A percentile compares a stretch with the other conserved stretches of the same genome.
Evolutionary conservation across 2,797 vertebrate species (phyloP).

Genomic region (Sebastes miniatus): DNA sequence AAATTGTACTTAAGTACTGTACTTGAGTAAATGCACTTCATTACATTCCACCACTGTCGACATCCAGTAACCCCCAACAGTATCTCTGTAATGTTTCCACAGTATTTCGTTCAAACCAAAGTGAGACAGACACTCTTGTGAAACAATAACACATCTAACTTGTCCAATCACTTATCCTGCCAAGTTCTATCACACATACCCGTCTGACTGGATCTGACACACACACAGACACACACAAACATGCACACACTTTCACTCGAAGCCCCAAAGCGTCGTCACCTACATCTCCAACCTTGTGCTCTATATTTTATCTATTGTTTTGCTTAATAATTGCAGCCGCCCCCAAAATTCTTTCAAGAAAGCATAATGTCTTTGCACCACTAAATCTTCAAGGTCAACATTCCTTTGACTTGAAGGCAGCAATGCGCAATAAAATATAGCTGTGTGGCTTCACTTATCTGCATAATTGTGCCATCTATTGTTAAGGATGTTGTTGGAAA

Average conservation of each 20-base stretch:
- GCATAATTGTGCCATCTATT: neutral
- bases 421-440: neutral
- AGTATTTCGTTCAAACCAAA: neutral
- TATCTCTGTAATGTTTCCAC: neutral
- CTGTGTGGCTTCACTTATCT: neutral
- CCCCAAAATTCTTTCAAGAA: neutral
- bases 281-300: neutral
- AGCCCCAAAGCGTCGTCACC: neutral
- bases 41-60: neutral
- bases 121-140: neutral
- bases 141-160: neutral
- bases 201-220: conserved; percentile 2
- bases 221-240: neutral
- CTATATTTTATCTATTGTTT: neutral
- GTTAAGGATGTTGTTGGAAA: conserved; percentile 11
- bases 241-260: neutral
- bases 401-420: neutral
- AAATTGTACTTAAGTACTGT: no score
- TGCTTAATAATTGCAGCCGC: neutral
- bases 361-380: neutral
- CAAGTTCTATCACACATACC: conserved; percentile 5
- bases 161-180: neutral
- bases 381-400: neutral
- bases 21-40: no score
- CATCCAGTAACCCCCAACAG: neutral